Percentiles rank a stretch among this genome's conserved stretches.
phyloP scores from a whole-genome alignment of 2,888 invertebrate genomes.

The Autographa pulchrina region DNA sequence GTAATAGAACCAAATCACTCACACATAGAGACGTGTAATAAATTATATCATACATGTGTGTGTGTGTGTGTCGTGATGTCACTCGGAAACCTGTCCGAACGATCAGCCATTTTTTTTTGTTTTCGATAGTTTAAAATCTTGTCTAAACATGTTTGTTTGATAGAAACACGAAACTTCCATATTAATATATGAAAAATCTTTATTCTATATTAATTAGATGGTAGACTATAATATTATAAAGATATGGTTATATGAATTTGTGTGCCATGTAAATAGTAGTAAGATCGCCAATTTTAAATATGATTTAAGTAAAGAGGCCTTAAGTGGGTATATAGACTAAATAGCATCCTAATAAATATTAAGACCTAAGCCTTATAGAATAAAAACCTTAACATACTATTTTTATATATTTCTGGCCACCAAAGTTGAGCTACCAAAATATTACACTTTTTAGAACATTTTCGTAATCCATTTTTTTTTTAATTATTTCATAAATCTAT shows the following conservation, averaged over 20 bases:
- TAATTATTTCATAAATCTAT: too few species aligned
- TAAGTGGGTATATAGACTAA: not conserved
- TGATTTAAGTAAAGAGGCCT: not conserved
- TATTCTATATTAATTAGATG: slow-evolving; percentile 5
- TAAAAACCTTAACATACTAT: not conserved
- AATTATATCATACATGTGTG: slow-evolving; percentile 62
- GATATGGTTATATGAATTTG: not conserved
- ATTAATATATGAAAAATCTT: slow-evolving; percentile 7
- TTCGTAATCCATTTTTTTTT: not conserved
- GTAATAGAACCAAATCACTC: slow-evolving; percentile 42
- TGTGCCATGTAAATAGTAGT: not conserved
- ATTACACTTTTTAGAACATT: not conserved
- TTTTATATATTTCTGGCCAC: not conserved
- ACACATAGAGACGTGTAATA: slow-evolving; percentile 52
- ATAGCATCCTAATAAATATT: too few species aligned
- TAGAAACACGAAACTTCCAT: slow-evolving; percentile 31
- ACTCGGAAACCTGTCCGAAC: slow-evolving; percentile 75
- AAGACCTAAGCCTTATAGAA: not conserved
- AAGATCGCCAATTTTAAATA: not conserved
- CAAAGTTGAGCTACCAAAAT: not conserved
- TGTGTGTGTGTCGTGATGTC: slow-evolving; percentile 80
- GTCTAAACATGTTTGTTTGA: slow-evolving; percentile 44
- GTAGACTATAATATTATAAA: not conserved
- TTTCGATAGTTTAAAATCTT: slow-evolving; percentile 32
- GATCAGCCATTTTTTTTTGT: slow-evolving; percentile 50